phyloP scores from a whole-genome alignment of 1,140 invertebrate genomes.

The Pararge aegeria region DNA sequence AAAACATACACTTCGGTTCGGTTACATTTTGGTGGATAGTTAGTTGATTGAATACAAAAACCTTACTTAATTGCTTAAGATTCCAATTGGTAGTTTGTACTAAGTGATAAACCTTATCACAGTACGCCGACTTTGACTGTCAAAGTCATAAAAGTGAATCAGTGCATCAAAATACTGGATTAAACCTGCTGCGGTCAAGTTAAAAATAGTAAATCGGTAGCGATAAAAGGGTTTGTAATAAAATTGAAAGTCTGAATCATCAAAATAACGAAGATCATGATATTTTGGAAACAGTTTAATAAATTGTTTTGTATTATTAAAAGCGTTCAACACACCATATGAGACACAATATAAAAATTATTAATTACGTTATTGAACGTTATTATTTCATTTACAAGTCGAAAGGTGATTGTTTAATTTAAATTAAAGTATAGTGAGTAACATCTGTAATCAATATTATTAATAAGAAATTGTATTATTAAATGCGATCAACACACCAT shows the following conservation, averaged over 20 bases:
- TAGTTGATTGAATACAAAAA: too few species aligned
- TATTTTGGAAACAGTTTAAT: too few species aligned
- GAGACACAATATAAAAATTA: too few species aligned
- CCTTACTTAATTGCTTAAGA: too few species aligned
- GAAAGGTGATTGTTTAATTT: not conserved
- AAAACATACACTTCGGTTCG: too few species aligned
- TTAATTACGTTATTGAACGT: too few species aligned
- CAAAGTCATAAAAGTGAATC: not conserved
- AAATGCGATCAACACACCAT: slow-evolving; percentile 11
- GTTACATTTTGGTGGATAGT: too few species aligned
- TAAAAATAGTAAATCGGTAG: not conserved
- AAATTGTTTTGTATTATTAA: too few species aligned
- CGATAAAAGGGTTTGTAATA: not conserved
- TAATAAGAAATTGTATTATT: not conserved
- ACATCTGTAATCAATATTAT: too few species aligned
- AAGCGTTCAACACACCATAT: too few species aligned
- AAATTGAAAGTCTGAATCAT: not conserved
- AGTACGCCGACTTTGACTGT: not conserved
- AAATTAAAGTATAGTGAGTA: not conserved
- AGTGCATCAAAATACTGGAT: not conserved
- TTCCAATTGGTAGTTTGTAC: not conserved
- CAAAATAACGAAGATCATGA: not conserved
- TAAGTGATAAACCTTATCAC: not conserved
- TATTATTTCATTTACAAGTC: too few species aligned
- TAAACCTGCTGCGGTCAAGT: not conserved